Percentiles rank a stretch among this genome's conserved stretches.
These are phyloP conservation scores for Alexandromys fortis DNA, from an alignment of 2,113 vertebrate genomes.

Conservation along the genomic window DNA sequence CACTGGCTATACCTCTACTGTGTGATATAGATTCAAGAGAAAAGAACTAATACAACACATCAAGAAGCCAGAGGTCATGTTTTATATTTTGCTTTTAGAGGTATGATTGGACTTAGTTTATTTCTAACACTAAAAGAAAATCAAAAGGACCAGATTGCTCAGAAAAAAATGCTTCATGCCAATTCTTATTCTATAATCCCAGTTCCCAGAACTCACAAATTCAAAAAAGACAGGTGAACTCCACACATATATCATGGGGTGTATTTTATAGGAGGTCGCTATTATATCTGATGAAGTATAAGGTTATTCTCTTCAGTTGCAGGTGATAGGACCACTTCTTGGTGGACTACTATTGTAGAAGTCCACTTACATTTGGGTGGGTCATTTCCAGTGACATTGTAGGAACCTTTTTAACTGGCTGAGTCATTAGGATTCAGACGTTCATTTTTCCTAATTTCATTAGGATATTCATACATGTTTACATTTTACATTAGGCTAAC, in stretches of 20 bases:
- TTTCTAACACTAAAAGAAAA: background rate
- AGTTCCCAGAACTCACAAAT: too few species aligned
- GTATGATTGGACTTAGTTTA: background rate
- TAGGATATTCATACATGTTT: background rate
- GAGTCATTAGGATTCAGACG: background rate
- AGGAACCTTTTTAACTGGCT: background rate
- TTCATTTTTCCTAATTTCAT: background rate
- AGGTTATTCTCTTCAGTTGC: background rate
- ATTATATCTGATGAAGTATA: background rate
- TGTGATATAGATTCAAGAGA: background rate
- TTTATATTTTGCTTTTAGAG: background rate
- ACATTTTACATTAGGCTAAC: background rate
- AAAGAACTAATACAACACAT: background rate
- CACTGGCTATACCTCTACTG: background rate
- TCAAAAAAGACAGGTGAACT: background rate
- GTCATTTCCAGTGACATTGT: background rate
- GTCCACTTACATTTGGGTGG: background rate
- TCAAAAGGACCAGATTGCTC: background rate
- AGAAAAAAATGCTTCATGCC: background rate
- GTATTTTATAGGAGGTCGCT: fast-evolving
- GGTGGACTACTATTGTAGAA: too few species aligned
- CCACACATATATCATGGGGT: background rate
- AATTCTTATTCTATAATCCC: background rate
- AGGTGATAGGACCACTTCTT: fast-evolving
- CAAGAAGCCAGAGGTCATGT: background rate